Conservation (phyloP, 2,113 vertebrate species). For the Melanostigma gelatinosum region DNA sequence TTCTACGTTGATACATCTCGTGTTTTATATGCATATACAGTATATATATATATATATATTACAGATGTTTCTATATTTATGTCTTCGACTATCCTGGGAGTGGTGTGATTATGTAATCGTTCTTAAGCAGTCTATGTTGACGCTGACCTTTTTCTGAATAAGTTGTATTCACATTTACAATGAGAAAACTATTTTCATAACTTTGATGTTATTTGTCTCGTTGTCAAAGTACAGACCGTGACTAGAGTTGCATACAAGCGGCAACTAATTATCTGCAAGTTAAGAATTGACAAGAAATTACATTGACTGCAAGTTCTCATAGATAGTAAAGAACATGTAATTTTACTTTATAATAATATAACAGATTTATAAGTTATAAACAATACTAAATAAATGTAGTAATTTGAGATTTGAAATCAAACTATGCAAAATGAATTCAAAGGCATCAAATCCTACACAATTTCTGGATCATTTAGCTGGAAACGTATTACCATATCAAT, state of each 20-base stretch:
- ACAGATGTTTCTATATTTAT: constrained; percentile 80
- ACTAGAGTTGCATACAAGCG: constrained; percentile 41
- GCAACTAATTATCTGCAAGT: constrained; percentile 27
- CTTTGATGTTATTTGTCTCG: constrained; percentile 18
- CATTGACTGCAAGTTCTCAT: constrained; percentile 10
- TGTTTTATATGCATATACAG: constrained; percentile 74
- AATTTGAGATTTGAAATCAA: background rate
- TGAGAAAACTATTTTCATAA: constrained; percentile 60
- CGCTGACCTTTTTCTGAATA: constrained; percentile 43
- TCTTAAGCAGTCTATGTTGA: constrained; percentile 64
- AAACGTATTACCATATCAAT: background rate
- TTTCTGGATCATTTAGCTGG: background rate
- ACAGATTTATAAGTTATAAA: too few species aligned
- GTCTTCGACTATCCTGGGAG: constrained; percentile 75
- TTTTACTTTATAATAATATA: background rate
- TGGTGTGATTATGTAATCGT: constrained; percentile 77
- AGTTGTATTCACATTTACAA: constrained; percentile 63
- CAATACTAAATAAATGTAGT: constrained; percentile 2
- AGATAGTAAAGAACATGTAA: background rate
- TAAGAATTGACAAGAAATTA: background rate
- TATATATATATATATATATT: constrained; percentile 69
- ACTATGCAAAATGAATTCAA: constrained; percentile 13
- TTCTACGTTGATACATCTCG: constrained; percentile 61
- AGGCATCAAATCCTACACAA: background rate
- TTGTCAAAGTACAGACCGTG: constrained; percentile 12